Conservation (phyloP, 2,113 vertebrate species). For the Dicerorhinus sumatrensis region DNA sequence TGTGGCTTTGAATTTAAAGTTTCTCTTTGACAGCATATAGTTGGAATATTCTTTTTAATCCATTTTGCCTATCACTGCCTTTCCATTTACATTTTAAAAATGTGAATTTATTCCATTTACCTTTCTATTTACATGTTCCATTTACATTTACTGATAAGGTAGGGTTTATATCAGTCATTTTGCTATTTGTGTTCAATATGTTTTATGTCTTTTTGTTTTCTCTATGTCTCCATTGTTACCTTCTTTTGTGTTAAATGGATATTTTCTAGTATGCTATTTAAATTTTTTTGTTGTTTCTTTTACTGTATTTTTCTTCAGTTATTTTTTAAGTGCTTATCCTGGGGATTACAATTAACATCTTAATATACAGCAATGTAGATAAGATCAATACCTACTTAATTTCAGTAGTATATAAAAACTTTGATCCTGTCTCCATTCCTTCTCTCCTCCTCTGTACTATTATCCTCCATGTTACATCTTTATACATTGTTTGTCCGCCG, state of each 20-base stretch:
- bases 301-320: background rate
- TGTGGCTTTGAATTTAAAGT: background rate
- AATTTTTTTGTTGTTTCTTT: background rate
- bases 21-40: background rate
- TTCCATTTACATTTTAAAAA: background rate
- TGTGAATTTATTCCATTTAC: no score
- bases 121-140: no score
- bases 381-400: background rate
- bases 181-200: background rate
- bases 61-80: background rate
- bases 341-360: background rate
- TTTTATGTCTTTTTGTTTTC: background rate
- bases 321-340: background rate
- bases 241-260: background rate
- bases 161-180: background rate
- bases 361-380: background rate
- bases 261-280: background rate
- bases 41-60: background rate
- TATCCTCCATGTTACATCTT: background rate
- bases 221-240: background rate
- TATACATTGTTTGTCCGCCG: background rate
- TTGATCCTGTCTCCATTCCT: background rate
- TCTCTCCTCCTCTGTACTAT: background rate
- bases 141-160: conserved; percentile 12
- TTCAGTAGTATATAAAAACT: background rate